Evolutionary conservation across 2,113 vertebrate species (phyloP).

Genomic region (Dipodomys merriami): DNA sequence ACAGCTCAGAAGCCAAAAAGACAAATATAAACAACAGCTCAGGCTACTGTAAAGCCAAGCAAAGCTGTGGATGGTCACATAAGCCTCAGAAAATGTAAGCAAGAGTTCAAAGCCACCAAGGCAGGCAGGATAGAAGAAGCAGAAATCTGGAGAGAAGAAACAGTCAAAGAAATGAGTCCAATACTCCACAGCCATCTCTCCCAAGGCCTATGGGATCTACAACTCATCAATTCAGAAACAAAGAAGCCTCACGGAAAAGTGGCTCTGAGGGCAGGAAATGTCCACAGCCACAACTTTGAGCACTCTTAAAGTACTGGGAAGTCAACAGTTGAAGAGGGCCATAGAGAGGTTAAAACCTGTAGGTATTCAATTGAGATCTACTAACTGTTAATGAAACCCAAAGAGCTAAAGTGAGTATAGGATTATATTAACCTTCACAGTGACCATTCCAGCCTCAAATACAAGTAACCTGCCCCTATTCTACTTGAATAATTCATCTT

Average conservation of each 20-base stretch:
- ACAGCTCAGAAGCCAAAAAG: not conserved
- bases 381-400: not conserved
- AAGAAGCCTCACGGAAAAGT: not conserved
- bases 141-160: not conserved
- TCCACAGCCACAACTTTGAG: not conserved
- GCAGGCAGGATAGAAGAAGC: not conserved
- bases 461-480: not conserved
- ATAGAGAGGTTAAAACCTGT: not conserved
- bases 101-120: not conserved
- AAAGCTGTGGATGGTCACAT: not conserved
- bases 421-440: not conserved
- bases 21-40: no score
- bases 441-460: not conserved
- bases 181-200: not conserved
- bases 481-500: not conserved
- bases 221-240: not conserved
- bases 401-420: not conserved
- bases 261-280: not conserved
- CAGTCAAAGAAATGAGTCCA: constrained; percentile 17
- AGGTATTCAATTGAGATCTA: not conserved
- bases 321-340: not conserved
- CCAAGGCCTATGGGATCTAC: not conserved
- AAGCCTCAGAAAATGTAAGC: constrained; percentile 7
- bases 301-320: not conserved
- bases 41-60: not conserved